Base-by-base conservation (phyloP, 2,888 invertebrate genomes). In the Lampropteryx suffumata region DNA sequence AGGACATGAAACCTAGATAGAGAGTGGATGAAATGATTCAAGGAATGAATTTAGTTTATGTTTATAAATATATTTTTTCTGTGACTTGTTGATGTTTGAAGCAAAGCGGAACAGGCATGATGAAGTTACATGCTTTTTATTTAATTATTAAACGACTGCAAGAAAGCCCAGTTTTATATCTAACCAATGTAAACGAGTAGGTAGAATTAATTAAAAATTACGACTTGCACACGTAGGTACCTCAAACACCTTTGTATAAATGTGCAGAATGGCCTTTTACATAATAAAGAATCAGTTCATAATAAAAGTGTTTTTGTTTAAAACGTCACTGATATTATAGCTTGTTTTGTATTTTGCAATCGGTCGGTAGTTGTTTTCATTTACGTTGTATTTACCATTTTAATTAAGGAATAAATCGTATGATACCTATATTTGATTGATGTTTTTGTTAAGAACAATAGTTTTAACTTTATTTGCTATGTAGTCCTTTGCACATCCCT, bases 361-460 rank as follows among this genome's bases (percentile, higher is more conserved):
- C 7, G 41, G 41, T 9, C 27, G 43, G 33, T 43, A 50, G 49
- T 43, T 11, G 21, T 39, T 42, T 52, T 39, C 35, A 48, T 48
- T 48, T 53, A 53, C 41, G 32, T 53, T 53, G 53, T 53, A 53
- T 53, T 48, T 48, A 53, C 40, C 48, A 45, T 44, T 36, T 53
- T 48, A 53, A 48, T 53, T 53, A 49, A 53, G 41, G n/a, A 53
- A 53, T 53, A 53, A 53, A 53, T 49, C 44, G 43, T 48, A 49
- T 48, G 37, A 39, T 43, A 48, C 14, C 42, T 30, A 40, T 48
- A 48, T 6, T 35, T 27, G 9, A 48, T 48, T 53, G 52, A 53
- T 53, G 48, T 53, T 53, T 53, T 53, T 48, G 48, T 48, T 53
- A 28, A 44, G 44, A 41, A 14, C 6, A 37, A 17, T 37, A 11